Evolutionary conservation across 1,140 invertebrate genomes (phyloP), one percentile per base, ranked within the genome.

Genomic region (Dysdera silvatica): DNA sequence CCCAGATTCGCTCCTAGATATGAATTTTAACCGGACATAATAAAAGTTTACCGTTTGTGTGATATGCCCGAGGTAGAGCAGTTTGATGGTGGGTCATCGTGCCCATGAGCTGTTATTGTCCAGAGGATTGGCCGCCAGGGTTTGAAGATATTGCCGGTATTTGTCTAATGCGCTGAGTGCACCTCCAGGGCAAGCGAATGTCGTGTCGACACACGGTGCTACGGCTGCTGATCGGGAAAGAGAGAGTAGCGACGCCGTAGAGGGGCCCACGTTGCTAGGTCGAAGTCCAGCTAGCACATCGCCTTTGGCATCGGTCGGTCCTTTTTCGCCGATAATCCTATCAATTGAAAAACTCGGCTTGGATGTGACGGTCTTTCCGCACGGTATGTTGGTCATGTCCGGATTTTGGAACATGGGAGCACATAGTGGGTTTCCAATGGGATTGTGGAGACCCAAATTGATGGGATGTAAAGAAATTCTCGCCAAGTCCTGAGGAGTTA

Each of bases 261-360:
- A 35, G n/a, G 61, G 54, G 20, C 53, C 43, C 54, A 63, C 33
- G n/a, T n/a, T n/a, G n/a, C n/a, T n/a, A n/a, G n/a, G n/a, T n/a
- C n/a, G n/a, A n/a, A n/a, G n/a, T n/a, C n/a, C n/a, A 29, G 52
- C 32, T 23, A 48, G 45, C 45, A 56, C 54, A 31, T 62, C 61
- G 16, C 53, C 53, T 37, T 63, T 63, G 29, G 54, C 43, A 6
- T 63, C 61, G 5, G 47, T n/a, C 45, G 54, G 31, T 51, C 57
- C 57, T 12, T 49, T n/a, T 7, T 65, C 62, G 4, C 62, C 62
- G 31, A 65, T 65, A 18, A 65, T 51, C 62, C 62, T 52, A n/a
- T 65, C 62, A 48, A 65, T 65, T 47, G 62, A 58, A 40, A 65
- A 65, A 55, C 55, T 65, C 35, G 62, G 55, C 37, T 65, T 63